Evolutionary conservation across 1,140 invertebrate species (phyloP).

Genomic region (Aphelenchoides fujianensis): DNA sequence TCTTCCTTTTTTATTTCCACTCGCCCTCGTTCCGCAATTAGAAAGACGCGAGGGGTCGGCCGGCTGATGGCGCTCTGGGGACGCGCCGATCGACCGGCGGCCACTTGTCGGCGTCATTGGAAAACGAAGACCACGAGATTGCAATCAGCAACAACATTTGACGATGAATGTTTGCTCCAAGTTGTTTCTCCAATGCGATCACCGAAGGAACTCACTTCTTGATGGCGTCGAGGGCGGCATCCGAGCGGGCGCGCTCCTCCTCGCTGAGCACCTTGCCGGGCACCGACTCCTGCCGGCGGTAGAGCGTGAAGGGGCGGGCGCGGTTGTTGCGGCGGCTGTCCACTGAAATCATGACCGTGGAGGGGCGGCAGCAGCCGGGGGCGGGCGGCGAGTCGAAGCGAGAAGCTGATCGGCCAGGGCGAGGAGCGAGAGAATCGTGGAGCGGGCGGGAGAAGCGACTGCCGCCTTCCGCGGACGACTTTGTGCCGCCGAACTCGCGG

Average conservation of each 20-base stretch:
- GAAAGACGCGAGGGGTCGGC: too few species aligned
- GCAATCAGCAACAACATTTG: too few species aligned
- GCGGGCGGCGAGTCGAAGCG: neutral
- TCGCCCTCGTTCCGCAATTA: too few species aligned
- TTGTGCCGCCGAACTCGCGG: neutral
- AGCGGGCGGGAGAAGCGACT: neutral
- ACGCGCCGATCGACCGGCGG: too few species aligned
- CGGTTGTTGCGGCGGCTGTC: constrained; percentile 17
- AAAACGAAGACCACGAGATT: too few species aligned
- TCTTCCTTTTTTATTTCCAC: too few species aligned
- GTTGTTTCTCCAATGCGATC: neutral
- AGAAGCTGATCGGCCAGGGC: neutral
- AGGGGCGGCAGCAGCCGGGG: neutral
- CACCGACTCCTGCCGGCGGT: constrained; percentile 29
- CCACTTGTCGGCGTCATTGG: too few species aligned
- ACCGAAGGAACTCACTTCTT: constrained; percentile 23
- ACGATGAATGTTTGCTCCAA: too few species aligned
- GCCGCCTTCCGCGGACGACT: neutral
- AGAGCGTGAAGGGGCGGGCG: constrained; percentile 29
- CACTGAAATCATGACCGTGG: constrained; percentile 21
- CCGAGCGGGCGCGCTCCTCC: neutral
- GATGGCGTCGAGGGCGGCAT: constrained; percentile 25
- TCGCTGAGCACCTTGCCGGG: neutral
- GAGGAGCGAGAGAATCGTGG: constrained; percentile 7
- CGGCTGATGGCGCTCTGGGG: too few species aligned